Conservation (phyloP, 2,113 vertebrate genomes). For the Connochaetes taurinus region DNA sequence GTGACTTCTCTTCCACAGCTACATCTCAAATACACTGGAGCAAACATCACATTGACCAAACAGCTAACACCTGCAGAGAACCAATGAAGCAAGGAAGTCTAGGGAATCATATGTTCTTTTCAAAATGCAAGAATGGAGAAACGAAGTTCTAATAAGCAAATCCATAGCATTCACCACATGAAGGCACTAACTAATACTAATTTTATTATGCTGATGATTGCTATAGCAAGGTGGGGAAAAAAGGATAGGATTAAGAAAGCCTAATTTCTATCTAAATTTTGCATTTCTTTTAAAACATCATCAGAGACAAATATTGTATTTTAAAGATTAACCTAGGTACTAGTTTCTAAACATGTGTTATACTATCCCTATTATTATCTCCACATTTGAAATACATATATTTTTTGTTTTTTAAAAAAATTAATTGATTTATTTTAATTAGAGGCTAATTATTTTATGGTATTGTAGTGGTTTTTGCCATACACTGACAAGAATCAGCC, state of each 20-base stretch:
- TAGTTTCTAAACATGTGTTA: background rate
- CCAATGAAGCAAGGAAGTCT: background rate
- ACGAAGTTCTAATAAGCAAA: background rate
- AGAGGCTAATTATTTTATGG: rapidly evolving
- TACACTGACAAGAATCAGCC: background rate
- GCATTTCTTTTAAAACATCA: background rate
- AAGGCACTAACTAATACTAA: background rate
- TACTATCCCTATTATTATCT: background rate
- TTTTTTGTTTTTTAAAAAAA: background rate
- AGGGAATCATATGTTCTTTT: background rate
- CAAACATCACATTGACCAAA: background rate
- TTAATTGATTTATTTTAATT: background rate
- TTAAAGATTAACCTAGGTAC: background rate
- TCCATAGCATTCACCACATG: background rate
- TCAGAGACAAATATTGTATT: background rate
- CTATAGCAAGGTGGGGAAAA: background rate
- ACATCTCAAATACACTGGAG: too few species aligned
- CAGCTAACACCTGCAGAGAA: background rate
- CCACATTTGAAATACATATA: background rate
- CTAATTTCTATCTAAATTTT: background rate
- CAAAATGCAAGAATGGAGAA: background rate
- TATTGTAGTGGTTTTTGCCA: background rate
- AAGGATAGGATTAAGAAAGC: background rate
- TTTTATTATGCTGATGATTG: background rate
- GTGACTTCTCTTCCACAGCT: background rate